A percentile compares a stretch with the other conserved stretches of the same genome.
Evolutionary conservation across 1,140 invertebrate genomes (phyloP).

Genomic region (Lucilia sericata): DNA sequence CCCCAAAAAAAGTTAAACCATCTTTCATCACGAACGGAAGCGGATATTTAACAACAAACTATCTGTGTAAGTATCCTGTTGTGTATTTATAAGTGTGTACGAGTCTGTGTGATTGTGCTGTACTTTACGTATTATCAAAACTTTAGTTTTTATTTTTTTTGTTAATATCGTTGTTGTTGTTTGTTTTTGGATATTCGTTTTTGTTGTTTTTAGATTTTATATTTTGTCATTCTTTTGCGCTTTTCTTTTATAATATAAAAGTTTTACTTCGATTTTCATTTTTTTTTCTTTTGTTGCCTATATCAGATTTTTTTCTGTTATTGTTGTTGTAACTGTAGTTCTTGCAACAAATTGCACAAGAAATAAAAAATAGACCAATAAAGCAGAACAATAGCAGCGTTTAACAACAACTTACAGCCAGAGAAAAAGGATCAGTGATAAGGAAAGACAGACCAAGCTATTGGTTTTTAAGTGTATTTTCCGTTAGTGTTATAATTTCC

Average conservation of each 20-base stretch:
- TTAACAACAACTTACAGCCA: constrained; percentile 4
- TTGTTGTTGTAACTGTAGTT: constrained; percentile 12
- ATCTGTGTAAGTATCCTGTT: constrained; percentile 34
- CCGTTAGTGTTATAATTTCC: too few relatives aligned
- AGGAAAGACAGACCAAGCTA: background rate
- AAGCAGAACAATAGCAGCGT: constrained; percentile 7
- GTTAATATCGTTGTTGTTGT: constrained; percentile 26
- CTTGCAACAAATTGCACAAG: constrained; percentile 26
- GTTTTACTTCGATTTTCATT: constrained; percentile 32
- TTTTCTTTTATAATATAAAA: constrained; percentile 32
- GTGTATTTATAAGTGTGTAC: background rate
- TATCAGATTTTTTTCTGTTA: background rate
- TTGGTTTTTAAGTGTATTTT: too few relatives aligned
- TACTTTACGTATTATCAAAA: background rate
- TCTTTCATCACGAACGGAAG: constrained; percentile 39
- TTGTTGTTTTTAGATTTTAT: background rate
- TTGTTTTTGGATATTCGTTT: background rate
- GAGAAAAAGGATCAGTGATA: background rate
- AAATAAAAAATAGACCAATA: background rate
- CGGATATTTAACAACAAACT: constrained; percentile 43
- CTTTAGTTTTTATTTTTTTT: background rate
- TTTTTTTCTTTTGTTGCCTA: constrained; percentile 24
- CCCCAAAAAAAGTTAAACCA: constrained; percentile 14
- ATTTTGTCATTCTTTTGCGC: background rate
- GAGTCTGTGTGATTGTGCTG: background rate